Percentiles rank a stretch among this genome's conserved stretches.
phyloP scores from a whole-genome alignment of 2,797 vertebrate genomes.

The Lepus townsendii region DNA sequence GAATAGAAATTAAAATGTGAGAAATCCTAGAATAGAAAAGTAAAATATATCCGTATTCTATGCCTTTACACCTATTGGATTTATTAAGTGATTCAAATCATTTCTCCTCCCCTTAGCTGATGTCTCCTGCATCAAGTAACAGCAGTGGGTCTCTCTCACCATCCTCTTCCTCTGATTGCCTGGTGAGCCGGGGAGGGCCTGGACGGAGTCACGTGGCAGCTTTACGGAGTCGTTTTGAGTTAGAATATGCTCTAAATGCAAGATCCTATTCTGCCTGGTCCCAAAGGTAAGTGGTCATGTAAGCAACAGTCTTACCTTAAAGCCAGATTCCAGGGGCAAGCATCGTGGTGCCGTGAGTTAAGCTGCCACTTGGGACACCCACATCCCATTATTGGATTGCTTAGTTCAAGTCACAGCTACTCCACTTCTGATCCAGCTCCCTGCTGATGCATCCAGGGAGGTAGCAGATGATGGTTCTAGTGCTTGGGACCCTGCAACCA shows the following conservation, averaged over 20 bases:
- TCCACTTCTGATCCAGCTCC: too few species aligned
- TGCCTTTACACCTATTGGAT: not conserved
- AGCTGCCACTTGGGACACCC: too few species aligned
- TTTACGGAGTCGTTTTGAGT: conserved; percentile 94
- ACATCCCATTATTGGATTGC: too few species aligned
- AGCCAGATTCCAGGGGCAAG: not conserved
- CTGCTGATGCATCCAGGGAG: too few species aligned
- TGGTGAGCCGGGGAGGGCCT: conserved; percentile 91
- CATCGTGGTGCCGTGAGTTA: too few species aligned
- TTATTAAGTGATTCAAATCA: conserved; percentile 1
- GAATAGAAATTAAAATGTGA: conserved; percentile 59
- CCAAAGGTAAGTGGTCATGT: conserved; percentile 89
- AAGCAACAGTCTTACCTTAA: not conserved
- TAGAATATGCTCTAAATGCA: conserved; percentile 95
- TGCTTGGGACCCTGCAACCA: too few species aligned
- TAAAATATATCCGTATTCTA: conserved; percentile 8
- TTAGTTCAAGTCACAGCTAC: too few species aligned
- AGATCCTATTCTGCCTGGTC: conserved; percentile 91
- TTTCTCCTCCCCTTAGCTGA: conserved; percentile 89
- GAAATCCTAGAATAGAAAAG: conserved; percentile 51
- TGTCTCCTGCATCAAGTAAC: conserved; percentile 97
- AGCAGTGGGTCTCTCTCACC: conserved; percentile 97
- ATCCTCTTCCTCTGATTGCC: conserved; percentile 95
- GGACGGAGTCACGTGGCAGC: conserved; percentile 96
- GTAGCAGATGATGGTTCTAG: too few species aligned